Evolutionary conservation across 2,797 vertebrate genomes (phyloP), one percentile per base, ranked within the genome.

Genomic region (Pseudomugil gertrudae): DNA sequence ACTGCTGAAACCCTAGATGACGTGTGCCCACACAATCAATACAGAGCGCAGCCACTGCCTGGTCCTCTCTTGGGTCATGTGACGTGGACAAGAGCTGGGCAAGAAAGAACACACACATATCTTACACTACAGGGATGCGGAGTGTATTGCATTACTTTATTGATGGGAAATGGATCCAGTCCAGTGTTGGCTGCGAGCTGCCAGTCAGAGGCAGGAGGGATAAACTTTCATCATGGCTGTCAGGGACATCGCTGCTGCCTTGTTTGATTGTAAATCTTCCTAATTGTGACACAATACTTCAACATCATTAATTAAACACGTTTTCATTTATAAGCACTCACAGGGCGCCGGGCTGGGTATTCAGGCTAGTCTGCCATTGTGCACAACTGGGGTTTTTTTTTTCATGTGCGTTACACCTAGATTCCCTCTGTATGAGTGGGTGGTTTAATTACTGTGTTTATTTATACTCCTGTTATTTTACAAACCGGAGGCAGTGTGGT

Each of bases 251-350:
- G 94, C 95, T 92, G 93, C 94, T 91, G 90, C 92, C 96, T 96
- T 95, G 95, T 98, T 95, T 96, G 95, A 94, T 94, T 94, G 95
- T 97, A 96, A 95, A 96, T 98, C 96, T 97, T 95, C 94, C 95
- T 96, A 96, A 98, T 96, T 95, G 95, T 97, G 96, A 96, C 95
- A 95, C 96, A 96, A 95, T 94, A 94, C 95, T 96, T 95, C 95
- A 95, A 95, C 95, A 94, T 96, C 96, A 96, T 98, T 97, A 97
- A 98, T 97, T 97, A 96, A 96, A 96, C 95, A 95, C 95, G 95
- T 93, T 96, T 95, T 97, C 95, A 96, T 97, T 97, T 96, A 76
- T 88, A 95, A 94, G 93, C 89, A 92, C 95, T 95, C 88, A 84
- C 92, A 90, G 72, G 94, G 93, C 91, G 83, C 91, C 88, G 76